Percentiles rank a stretch among this genome's conserved stretches.
Conservation (phyloP, 2,797 vertebrate genomes). For the Spinibarbus caldwelli region DNA sequence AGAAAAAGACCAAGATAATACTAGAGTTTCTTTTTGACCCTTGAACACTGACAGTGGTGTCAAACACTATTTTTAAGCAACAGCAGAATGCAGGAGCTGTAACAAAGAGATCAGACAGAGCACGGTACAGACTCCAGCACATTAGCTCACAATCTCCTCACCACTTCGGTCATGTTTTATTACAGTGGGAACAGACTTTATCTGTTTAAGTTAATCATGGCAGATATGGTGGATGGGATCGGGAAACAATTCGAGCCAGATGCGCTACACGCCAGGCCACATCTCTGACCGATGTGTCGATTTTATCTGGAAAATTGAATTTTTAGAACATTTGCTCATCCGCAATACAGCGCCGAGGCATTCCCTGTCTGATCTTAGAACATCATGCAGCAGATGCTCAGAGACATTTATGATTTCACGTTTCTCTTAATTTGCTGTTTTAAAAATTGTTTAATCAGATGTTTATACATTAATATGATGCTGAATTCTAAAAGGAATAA, state of each 20-base stretch:
- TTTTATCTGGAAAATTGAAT: neutral
- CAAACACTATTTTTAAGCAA: conserved; percentile 19
- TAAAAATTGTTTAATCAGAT: neutral
- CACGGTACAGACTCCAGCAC: neutral
- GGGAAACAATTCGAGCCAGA: conserved; percentile 5
- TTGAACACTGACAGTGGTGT: conserved; percentile 10
- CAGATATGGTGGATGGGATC: neutral
- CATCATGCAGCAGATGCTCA: neutral
- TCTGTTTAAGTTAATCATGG: conserved; percentile 18
- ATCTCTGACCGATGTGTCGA: conserved; percentile 4
- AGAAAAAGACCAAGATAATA: conserved; percentile 8
- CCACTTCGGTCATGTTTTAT: conserved; percentile 12
- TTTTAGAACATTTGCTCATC: conserved; percentile 23
- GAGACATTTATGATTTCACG: neutral
- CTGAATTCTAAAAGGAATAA: neutral
- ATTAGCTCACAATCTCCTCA: conserved; percentile 1
- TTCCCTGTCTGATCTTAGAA: neutral
- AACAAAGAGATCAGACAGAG: conserved; percentile 19
- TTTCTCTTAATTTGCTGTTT: neutral
- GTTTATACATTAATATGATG: neutral
- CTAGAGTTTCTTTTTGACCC: conserved; percentile 5
- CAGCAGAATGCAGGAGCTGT: conserved; percentile 23
- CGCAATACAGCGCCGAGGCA: neutral
- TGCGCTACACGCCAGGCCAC: neutral
- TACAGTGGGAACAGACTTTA: conserved; percentile 24